Evolutionary conservation across 2,797 vertebrate species (phyloP).

Genomic region (Synaphobranchus kaupii): DNA sequence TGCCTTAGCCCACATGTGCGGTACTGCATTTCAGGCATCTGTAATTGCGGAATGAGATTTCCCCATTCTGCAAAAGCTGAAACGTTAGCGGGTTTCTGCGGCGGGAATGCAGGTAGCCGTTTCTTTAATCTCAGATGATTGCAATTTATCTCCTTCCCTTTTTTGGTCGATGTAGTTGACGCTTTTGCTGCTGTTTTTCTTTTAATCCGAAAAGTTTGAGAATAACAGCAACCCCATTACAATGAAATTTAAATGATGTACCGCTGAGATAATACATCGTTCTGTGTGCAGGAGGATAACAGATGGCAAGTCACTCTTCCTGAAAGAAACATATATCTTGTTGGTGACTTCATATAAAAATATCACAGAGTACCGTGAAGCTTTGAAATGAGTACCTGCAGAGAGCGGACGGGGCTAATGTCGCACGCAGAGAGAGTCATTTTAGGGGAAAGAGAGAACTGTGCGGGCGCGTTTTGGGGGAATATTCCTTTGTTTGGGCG

Average conservation of each 20-base stretch:
- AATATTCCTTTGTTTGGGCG: neutral
- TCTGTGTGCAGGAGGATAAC: slow-evolving; percentile 5
- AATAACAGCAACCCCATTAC: neutral
- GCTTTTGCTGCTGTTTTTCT: neutral
- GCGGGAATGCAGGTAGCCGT: neutral
- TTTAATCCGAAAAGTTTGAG: neutral
- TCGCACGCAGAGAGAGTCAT: slow-evolving; percentile 9
- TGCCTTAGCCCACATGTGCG: slow-evolving; percentile 9
- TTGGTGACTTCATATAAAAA: slow-evolving; percentile 14
- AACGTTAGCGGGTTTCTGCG: neutral
- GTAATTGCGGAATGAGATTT: neutral
- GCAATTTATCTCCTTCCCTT: neutral
- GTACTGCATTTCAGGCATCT: neutral
- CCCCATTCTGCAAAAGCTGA: neutral
- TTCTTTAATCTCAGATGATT: slow-evolving; percentile 5
- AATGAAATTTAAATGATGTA: slow-evolving; percentile 28
- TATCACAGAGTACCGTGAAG: slow-evolving; percentile 14
- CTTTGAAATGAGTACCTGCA: slow-evolving; percentile 30
- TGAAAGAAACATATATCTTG: slow-evolving; percentile 30
- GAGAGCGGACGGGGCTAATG: neutral
- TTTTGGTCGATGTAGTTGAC: neutral
- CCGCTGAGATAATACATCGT: slow-evolving; percentile 21
- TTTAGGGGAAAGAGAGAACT: slow-evolving; percentile 18
- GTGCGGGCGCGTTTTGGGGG: neutral
- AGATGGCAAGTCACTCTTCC: slow-evolving; percentile 20